phyloP scores from a whole-genome alignment of 2,888 invertebrate species.

The Opisthograptis luteolata region DNA sequence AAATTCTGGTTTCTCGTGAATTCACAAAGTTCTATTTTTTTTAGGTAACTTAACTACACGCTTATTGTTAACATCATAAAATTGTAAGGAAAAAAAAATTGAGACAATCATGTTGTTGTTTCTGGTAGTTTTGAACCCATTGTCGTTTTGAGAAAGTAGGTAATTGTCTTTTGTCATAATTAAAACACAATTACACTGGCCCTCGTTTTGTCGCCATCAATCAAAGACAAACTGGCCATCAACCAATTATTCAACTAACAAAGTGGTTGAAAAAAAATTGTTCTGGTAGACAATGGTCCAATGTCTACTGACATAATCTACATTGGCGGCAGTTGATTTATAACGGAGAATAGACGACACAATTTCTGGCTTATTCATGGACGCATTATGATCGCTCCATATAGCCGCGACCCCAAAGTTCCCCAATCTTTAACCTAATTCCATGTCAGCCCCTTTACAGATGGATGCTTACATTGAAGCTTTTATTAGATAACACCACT shows the following conservation, averaged over 20 bases:
- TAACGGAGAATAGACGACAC: slow-evolving; percentile 40
- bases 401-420: slow-evolving; percentile 64
- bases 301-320: no score
- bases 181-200: neutral
- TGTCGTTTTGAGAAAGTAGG: neutral
- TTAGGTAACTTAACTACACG: no score
- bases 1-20: no score
- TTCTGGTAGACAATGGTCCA: no score
- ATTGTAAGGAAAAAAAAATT: no score
- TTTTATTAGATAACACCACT: slow-evolving; percentile 57
- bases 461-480: slow-evolving; percentile 60
- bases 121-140: neutral
- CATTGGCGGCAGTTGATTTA: neutral
- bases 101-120: no score
- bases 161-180: neutral
- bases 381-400: slow-evolving; percentile 63
- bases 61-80: no score
- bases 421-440: slow-evolving; percentile 74
- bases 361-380: slow-evolving; percentile 62
- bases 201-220: slow-evolving; percentile 31
- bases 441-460: slow-evolving; percentile 58
- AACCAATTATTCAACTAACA: slow-evolving; percentile 8
- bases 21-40: no score
- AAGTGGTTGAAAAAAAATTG: neutral
- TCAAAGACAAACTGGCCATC: slow-evolving; percentile 26